Evolutionary conservation across 2,888 invertebrate species (phyloP), one percentile per base, ranked within the genome.

Genomic region (Protonemura montana): DNA sequence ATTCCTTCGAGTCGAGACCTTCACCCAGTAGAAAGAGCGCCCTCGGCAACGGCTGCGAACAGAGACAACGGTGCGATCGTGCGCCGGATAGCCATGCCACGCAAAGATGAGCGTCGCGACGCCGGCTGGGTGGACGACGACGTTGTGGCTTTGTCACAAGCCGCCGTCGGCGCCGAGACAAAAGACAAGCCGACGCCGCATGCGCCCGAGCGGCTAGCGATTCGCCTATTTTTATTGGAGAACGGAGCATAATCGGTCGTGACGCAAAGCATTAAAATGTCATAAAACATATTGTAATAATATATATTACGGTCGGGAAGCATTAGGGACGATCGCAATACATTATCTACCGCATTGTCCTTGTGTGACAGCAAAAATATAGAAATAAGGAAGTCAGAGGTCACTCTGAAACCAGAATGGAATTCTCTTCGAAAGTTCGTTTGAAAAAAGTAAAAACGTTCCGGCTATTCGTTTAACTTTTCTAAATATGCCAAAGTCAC

Each of bases 251-350:
- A 82, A 82, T 82, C 30, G 82, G 6, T 27, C 82, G 82, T 83
- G 82, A 83, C 82, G 35, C 59, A 13, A 25, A 76, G 25, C 76
- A 84, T 84, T 84, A 76, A 27, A 29, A 84, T 84, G 84, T 84
- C 84, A n/a, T 81, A 78, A 78, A 27, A 27, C 78, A 78, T 78
- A 78, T 78, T 7, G 78, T 78, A 78, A 76, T 76, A 76, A 28
- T 28, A 28, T 78, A 78, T 26, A 78, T 78, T 78, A 78, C 13
- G 21, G 59, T 59, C 59, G 59, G 59, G 59, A 59, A 28, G 25
- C 78, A 78, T 78, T 78, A 27, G 28, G 78, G 28, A 28, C 27
- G 78, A 78, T 27, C 28, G 16, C 78, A 78, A 78, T 78, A 28
- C 78, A 27, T 78, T 78, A 28, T 78, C 6, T 78, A 10, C 13